Evolutionary conservation across 2,113 vertebrate species (phyloP), one percentile per base, ranked within the genome.

Genomic region (Tauraco erythrolophus): DNA sequence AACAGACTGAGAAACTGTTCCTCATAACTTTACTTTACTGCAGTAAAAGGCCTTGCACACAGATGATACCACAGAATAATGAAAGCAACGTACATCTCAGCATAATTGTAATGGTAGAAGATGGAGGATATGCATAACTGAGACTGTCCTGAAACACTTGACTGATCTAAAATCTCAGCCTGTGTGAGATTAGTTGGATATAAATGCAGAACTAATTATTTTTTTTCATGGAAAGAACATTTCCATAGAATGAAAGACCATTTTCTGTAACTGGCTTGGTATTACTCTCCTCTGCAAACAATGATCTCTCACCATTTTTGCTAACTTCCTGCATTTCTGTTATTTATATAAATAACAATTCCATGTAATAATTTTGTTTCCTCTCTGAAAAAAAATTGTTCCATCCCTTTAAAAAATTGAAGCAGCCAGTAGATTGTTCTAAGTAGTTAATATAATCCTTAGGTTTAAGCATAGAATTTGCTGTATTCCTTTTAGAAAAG

Each of bases 151-250:
- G 43, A 88, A 18, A 53, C 11, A 71, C 11, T 28, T 57, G 50
- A 53, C 35, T 57, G 31, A 60, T 45, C 23, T 10, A 83, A 79
- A 89, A 70, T 75, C 33, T 82, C 50, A 94, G 19, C 35, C 58
- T 66, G 6, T 53, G 31, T 58, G 15, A 94, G 70, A 88, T 19
- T 27, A 57, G 27, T 53, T 48, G 30, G 28, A n/a, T 48, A 41
- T 70, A 94, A 96, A 93, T 39, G 31, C 45, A 89, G 41, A 70
- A 53, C 8, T 61, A 88, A 85, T 46, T 56, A 69, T 31, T 69
- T 92, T 93, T 93, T 93, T 96, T 31, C 65, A 83, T 39, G 35
- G 77, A 89, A 58, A 66, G 24, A 95, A 78, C 25, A n/a, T 89
- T 94, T 95, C 2, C 41, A 56, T 65, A 7, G 33, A 76, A 72